Evolutionary conservation across 2,888 invertebrate species (phyloP).

Genomic region (Anodontia alba): DNA sequence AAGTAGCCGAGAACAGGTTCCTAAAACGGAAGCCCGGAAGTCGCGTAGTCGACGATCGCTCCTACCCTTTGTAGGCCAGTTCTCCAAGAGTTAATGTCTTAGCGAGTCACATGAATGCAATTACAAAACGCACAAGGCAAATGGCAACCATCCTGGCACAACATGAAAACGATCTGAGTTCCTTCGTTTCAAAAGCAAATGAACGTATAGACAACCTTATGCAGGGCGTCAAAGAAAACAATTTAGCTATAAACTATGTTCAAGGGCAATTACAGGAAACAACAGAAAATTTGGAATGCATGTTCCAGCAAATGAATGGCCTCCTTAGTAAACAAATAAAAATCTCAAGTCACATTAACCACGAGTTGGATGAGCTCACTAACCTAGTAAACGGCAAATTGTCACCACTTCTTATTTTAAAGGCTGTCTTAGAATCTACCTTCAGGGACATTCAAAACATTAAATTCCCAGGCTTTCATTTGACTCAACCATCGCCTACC

Average conservation of each 20-base stretch:
- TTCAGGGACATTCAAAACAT: not conserved
- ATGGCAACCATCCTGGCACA: constrained; percentile 9
- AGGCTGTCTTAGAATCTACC: not conserved
- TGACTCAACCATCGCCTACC: not conserved
- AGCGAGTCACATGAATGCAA: constrained; percentile 23
- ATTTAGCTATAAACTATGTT: constrained; percentile 2
- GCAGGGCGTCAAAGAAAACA: constrained; percentile 24
- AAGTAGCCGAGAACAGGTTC: not conserved
- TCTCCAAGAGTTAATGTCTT: constrained; percentile 41
- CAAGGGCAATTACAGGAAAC: not conserved
- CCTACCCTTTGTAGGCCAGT: constrained; percentile 46
- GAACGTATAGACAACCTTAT: constrained; percentile 25
- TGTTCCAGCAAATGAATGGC: not conserved
- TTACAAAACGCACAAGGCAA: not conserved
- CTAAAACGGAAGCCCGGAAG: not conserved
- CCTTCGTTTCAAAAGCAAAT: constrained; percentile 25
- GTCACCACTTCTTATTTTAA: constrained; percentile 10
- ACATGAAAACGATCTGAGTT: constrained; percentile 23
- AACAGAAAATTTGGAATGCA: not conserved
- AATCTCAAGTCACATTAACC: not conserved
- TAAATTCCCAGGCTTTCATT: constrained; percentile 10
- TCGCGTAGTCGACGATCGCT: constrained; percentile 28
- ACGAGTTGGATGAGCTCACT: not conserved
- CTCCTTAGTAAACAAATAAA: not conserved
- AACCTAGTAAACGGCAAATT: constrained; percentile 26